Evolutionary conservation across 2,797 vertebrate genomes (phyloP), one percentile per base, ranked within the genome.

Genomic region (Fundulus diaphanus): DNA sequence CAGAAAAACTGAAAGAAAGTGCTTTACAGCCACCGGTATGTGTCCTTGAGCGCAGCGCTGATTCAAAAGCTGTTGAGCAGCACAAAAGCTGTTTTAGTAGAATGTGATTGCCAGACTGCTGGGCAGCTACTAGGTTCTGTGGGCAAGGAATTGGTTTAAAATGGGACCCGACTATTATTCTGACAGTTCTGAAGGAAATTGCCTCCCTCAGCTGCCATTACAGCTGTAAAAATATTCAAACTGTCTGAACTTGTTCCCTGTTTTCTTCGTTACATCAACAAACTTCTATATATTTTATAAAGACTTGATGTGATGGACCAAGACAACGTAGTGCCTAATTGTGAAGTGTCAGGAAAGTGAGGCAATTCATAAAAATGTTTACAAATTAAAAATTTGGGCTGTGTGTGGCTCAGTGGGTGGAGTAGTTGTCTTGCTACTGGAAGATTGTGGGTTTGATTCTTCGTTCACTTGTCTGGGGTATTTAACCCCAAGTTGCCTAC

Each of bases 11-110:
- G 52, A 77, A 35, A 16, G 46, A 79, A 68, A 57, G 24, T 59
- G 51, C 54, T 73, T n/a, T 74, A 76, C 5, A 56, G 52, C 8
- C 63, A 65, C 77, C 29, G 49, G 31, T 15, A 0, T 12, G 31
- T 80, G 59, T 54, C 74, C 31, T 76, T 78, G 72, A 84, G 77
- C 51, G 72, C 81, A 65, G 49, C 59, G 70, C n/a, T 72, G 46
- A 71, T 73, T 51, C 24, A 18, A 24, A 78, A 72, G 67, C 4
- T 11, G 77, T 46, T 76, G 24, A 69, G 56, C 31, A 44, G 24
- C 46, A 78, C 57, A 70, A 77, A 9, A 71, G 33, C 13, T 61
- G 69, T 24, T 54, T n/a, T 16, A 67, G 35, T 0, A 65, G 56
- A 29, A 73, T 59, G 56, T 73, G 18, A 57, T 16, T 76, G 13